A percentile compares a stretch with the other conserved stretches of the same genome.
Evolutionary conservation across 2,888 invertebrate species (phyloP).

Genomic region (Cataglyphis rosenhaueri): DNA sequence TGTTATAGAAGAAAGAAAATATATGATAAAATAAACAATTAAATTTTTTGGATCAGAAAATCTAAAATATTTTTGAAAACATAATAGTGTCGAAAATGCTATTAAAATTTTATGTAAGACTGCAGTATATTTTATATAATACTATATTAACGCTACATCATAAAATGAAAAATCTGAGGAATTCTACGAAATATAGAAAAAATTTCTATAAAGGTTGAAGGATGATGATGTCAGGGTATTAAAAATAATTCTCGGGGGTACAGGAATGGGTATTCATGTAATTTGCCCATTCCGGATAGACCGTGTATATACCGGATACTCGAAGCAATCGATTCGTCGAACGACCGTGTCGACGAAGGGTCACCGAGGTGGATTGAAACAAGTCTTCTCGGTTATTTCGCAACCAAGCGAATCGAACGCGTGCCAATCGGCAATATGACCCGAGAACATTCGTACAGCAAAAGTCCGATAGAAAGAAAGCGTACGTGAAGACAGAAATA

Average conservation of each 20-base stretch:
- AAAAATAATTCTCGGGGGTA: conserved; percentile 58
- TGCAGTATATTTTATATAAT: background rate
- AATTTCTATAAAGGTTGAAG: background rate
- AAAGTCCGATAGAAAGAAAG: conserved; percentile 57
- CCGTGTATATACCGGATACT: conserved; percentile 61
- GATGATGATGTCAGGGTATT: conserved; percentile 34
- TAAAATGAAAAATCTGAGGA: background rate
- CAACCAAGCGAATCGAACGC: conserved; percentile 72
- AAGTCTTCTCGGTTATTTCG: conserved; percentile 67
- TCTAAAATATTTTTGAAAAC: background rate
- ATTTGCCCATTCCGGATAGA: conserved; percentile 59
- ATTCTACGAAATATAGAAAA: conserved; percentile 2
- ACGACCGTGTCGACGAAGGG: conserved; percentile 59
- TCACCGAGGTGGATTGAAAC: conserved; percentile 65
- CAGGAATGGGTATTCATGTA: conserved; percentile 52
- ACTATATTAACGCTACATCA: background rate
- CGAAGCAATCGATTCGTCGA: conserved; percentile 72
- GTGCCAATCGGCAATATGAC: conserved; percentile 67
- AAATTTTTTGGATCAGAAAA: background rate
- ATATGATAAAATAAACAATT: background rate
- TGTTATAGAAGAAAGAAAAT: background rate
- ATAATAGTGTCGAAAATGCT: background rate
- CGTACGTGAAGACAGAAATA: conserved; percentile 59
- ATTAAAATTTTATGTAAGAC: background rate
- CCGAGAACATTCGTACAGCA: conserved; percentile 61